phyloP scores from a whole-genome alignment of 2,797 vertebrate species.

The Diglossa cyanea region DNA sequence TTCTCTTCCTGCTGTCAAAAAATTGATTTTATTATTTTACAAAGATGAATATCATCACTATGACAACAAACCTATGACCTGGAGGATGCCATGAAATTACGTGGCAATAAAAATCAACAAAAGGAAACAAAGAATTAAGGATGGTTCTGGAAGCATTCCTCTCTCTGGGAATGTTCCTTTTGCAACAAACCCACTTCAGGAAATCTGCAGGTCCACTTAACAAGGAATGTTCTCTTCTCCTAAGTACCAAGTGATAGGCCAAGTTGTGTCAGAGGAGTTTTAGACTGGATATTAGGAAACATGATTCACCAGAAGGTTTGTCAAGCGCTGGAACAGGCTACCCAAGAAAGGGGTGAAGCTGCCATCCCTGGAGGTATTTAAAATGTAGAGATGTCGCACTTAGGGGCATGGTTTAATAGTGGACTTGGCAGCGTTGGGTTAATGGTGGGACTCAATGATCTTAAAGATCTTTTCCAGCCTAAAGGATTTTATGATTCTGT shows the following conservation, averaged over 20 bases:
- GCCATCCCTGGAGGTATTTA: neutral
- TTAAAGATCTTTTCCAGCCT: neutral
- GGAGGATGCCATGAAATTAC: neutral
- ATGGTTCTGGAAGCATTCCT: neutral
- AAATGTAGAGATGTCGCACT: neutral
- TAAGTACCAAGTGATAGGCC: neutral
- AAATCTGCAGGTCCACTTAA: neutral
- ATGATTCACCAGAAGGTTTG: neutral
- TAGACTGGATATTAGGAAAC: neutral
- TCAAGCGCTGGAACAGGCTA: neutral
- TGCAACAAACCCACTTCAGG: neutral
- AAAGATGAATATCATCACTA: slow-evolving; percentile 20
- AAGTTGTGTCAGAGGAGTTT: neutral
- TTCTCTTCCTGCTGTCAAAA: slow-evolving; percentile 55
- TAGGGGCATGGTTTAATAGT: neutral
- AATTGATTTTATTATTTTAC: slow-evolving; percentile 21
- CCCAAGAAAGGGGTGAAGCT: neutral
- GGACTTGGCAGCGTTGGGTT: neutral
- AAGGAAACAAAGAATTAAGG: neutral
- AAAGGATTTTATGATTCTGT: neutral
- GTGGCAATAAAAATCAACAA: neutral
- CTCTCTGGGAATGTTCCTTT: neutral
- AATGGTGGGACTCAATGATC: neutral
- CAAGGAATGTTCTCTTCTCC: neutral
- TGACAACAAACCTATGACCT: slow-evolving; percentile 35